Percentiles rank a stretch among this genome's conserved stretches.
phyloP scores from a whole-genome alignment of 2,888 invertebrate genomes.

The Parelbella ahira region DNA sequence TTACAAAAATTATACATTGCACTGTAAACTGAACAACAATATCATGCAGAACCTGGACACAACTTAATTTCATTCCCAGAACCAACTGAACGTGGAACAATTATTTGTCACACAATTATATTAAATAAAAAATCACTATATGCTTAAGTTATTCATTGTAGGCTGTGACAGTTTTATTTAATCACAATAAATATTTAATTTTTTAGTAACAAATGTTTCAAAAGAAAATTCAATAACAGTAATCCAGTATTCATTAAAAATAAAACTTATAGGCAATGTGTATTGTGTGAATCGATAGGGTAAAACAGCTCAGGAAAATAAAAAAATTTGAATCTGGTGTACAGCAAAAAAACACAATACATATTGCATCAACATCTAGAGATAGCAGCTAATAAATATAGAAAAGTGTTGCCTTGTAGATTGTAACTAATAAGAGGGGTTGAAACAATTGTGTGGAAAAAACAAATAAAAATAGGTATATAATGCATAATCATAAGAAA shows the following conservation, averaged over 20 bases:
- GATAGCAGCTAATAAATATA: constrained; percentile 63
- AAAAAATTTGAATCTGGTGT: constrained; percentile 31
- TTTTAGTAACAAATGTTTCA: too few species aligned
- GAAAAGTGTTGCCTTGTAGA: constrained; percentile 23
- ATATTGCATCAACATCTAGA: constrained; percentile 70
- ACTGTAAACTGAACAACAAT: too few species aligned
- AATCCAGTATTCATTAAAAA: constrained; percentile 28
- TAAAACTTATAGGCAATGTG: constrained; percentile 41
- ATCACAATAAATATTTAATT: too few species aligned
- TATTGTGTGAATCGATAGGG: constrained; percentile 39
- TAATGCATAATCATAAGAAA: constrained; percentile 32
- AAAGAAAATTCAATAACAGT: too few species aligned
- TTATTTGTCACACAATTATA: too few species aligned
- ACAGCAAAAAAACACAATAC: constrained; percentile 46
- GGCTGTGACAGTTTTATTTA: too few species aligned
- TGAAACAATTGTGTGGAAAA: constrained; percentile 22
- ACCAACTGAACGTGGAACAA: too few species aligned
- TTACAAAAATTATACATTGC: too few species aligned
- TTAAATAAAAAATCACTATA: too few species aligned
- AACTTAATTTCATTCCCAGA: too few species aligned
- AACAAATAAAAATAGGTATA: constrained; percentile 26
- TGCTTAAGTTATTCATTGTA: too few species aligned
- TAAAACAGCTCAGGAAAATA: constrained; percentile 35
- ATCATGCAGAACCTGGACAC: too few species aligned
- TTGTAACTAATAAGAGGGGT: constrained; percentile 21